Percentiles rank a stretch among this genome's conserved stretches.
These are phyloP conservation scores for Diabrotica virgifera DNA, from an alignment of 1,140 invertebrate genomes.

Conservation along the genomic window DNA sequence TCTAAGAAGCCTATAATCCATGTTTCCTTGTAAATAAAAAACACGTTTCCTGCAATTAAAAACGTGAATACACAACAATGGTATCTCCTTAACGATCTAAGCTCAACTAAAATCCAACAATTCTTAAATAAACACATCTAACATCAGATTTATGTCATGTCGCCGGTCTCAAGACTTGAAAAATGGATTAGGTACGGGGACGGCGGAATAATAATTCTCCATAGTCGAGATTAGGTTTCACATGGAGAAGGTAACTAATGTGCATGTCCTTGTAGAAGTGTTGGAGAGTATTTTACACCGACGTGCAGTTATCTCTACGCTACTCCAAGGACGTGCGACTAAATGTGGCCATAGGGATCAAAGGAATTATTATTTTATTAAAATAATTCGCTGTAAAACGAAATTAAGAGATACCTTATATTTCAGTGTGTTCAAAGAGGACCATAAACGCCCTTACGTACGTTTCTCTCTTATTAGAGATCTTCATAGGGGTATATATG, in stretches of 20 bases:
- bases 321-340: neutral
- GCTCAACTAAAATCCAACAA: neutral
- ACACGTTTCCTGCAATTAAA: neutral
- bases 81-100: neutral
- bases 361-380: too few relatives aligned
- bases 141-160: neutral
- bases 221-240: conserved; percentile 31
- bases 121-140: neutral
- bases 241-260: conserved; percentile 29
- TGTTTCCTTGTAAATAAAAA: neutral
- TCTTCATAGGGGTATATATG: too few relatives aligned
- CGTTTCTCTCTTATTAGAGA: too few relatives aligned
- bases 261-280: conserved; percentile 26
- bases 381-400: too few relatives aligned
- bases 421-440: too few relatives aligned
- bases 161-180: conserved; percentile 13
- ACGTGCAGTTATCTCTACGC: conserved; percentile 22
- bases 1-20: neutral
- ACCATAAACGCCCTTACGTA: too few relatives aligned
- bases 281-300: conserved; percentile 33
- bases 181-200: conserved; percentile 27
- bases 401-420: too few relatives aligned
- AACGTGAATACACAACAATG: neutral
- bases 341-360: neutral
- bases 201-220: conserved; percentile 27